Base-by-base conservation (phyloP, 2,888 invertebrate species). In the Toxonevra muliebris region DNA sequence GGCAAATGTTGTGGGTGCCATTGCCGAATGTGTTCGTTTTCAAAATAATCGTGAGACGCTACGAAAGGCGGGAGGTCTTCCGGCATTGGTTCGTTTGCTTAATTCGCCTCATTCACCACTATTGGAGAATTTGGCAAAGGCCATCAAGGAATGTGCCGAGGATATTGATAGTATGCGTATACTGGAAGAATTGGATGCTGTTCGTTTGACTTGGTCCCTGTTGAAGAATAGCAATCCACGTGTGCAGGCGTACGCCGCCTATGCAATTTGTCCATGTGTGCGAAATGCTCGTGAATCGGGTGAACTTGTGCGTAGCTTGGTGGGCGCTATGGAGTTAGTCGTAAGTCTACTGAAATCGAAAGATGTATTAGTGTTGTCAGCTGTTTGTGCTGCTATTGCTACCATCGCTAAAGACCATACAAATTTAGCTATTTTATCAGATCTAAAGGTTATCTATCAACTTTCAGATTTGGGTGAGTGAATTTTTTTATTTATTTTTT, bases 281-380 rank as follows among this genome's bases (percentile, higher is more conserved):
- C 90, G 92, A 80, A 91, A 95, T 82, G 94, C 96, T 0, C 80
- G 90, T 82, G 95, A 96, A 84, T 95, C 97, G 0, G 95, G 96
- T 0, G 96, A 97, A 85, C 92, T 97, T 90, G 96, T 97, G 13
- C 87, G 97, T 52, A 96, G 96, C 72, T 94, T 97, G 81, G 97
- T 97, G 0, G 97, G 97, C 0, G 97, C 96, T 55, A 87, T 97
- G 77, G 97, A 97, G 79, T 86, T 97, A 61, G 92, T 96, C 0
- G 97, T 97, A 7, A 93, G 93, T 73, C 87, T 97, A n/a, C 86
- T 97, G 15, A 92, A 92, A 80, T 95, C 94, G 0, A 89, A 89
- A 59, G 92, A 96, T 75, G 90, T 88, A 59, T 88, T 92, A 71
- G 97, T 97, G 0, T 84, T 97, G 65, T 93, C 96, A 0, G 93